Evolutionary conservation across 2,797 vertebrate species (phyloP), one percentile per base, ranked within the genome.

Genomic region (Brachymystax lenok): DNA sequence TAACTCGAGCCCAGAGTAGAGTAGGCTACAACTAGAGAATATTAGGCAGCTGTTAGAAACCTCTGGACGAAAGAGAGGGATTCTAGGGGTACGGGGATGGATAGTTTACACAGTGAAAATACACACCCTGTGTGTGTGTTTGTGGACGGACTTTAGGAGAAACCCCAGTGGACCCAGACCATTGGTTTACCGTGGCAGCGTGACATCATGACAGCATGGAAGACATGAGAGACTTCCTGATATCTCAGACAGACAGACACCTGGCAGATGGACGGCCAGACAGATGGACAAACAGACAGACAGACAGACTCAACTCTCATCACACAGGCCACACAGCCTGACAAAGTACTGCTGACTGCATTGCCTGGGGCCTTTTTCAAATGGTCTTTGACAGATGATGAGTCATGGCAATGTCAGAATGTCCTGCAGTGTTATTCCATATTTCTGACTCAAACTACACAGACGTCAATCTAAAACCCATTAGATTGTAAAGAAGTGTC

Each of bases 41-140:
- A 85, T 87, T 86, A 88, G 88, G 89, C 88, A 92, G 90, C 92
- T 91, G 91, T 84, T 61, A 12, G 16, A 61, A 24, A 61, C 59
- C 59, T 21, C 59, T 61, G 88, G 86, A 86, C 19, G 77, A 85
- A 82, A 78, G n/a, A 70, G 8, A 70, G 68, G 13, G 66, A 54
- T 70, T 61, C 51, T 52, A 61, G n/a, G 69, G n/a, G 17, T 40
- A 21, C 3, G 27, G n/a, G 19, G 27, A n/a, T 30, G 27, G 63
- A 30, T 10, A 46, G 40, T 46, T 46, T 46, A 46, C 21, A 66
- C 54, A 1, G 14, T 4, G 13, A 6, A 28, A 66, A 28, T 24
- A 30, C 63, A 66, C 63, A 66, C 63, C 24, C 82, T 76, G 12
- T 66, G 40, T 50, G 51, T 54, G 50, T 56, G 14, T 85, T 82